Conservation (phyloP, 2,113 vertebrate species). For the Lophotis ruficrista region DNA sequence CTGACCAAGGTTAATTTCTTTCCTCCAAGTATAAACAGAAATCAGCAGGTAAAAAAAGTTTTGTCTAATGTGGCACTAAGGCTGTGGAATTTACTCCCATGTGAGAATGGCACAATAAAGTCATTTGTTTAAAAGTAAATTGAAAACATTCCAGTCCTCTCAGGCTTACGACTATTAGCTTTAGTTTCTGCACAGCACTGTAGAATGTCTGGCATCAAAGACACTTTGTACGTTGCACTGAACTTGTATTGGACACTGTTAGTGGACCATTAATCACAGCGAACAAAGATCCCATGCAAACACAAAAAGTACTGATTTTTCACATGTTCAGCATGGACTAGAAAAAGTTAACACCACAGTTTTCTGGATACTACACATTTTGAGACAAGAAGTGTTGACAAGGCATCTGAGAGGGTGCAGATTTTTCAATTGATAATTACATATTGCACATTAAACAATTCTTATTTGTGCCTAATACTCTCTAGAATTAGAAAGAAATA, state of each 20-base stretch:
- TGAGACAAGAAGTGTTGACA: constrained; percentile 6
- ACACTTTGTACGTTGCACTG: constrained; percentile 57
- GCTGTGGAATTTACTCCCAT: constrained; percentile 62
- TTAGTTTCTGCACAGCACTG: constrained; percentile 59
- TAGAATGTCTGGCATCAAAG: constrained; percentile 69
- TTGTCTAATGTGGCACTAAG: constrained; percentile 20
- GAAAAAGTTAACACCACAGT: constrained; percentile 41
- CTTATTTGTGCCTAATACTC: not conserved
- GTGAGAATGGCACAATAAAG: constrained; percentile 64
- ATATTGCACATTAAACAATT: not conserved
- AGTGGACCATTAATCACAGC: constrained; percentile 56
- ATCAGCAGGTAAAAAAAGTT: constrained; percentile 58
- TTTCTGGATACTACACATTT: not conserved
- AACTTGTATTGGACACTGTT: constrained; percentile 39
- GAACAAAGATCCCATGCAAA: constrained; percentile 65
- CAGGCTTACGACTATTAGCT: constrained; percentile 44
- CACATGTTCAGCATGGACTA: not conserved
- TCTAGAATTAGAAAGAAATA: not conserved
- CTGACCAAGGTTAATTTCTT: constrained; percentile 28
- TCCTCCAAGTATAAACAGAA: constrained; percentile 47
- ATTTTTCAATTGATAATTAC: constrained; percentile 32
- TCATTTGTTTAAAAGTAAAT: constrained; percentile 67
- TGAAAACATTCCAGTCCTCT: constrained; percentile 67
- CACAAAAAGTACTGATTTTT: not conserved
- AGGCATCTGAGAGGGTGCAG: not conserved